phyloP scores from a whole-genome alignment of 2,888 invertebrate species.

The Phaedon cochleariae region DNA sequence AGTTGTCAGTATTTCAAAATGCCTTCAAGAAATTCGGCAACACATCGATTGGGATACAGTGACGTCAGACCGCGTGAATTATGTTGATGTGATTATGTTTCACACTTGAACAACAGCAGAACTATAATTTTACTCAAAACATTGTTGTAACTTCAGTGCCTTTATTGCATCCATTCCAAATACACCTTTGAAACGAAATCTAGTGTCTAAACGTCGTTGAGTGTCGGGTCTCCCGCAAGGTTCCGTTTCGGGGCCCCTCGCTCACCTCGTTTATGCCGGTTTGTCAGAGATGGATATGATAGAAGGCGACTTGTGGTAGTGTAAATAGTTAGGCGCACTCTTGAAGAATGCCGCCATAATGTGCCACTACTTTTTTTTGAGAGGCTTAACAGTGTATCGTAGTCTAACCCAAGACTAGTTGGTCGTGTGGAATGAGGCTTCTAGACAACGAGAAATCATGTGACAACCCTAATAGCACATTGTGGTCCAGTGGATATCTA shows the following conservation, averaged over 20 bases:
- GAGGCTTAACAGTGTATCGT: constrained; percentile 53
- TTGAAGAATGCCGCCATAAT: constrained; percentile 47
- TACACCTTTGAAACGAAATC: not conserved
- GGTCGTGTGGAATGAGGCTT: constrained; percentile 61
- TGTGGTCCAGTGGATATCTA: constrained; percentile 32
- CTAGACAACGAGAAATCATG: constrained; percentile 57
- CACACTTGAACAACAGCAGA: no score
- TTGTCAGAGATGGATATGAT: constrained; percentile 51
- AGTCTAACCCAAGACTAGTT: constrained; percentile 56
- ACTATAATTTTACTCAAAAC: no score
- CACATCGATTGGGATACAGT: no score
- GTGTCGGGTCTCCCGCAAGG: not conserved
- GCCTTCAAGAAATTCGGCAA: no score
- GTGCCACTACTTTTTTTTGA: constrained; percentile 39
- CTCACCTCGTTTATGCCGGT: not conserved
- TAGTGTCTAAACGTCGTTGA: no score
- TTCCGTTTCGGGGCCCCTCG: not conserved
- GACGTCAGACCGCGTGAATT: no score
- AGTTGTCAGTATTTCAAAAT: no score
- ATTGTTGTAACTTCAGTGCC: no score
- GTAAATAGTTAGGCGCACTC: constrained; percentile 56
- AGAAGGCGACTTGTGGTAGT: constrained; percentile 53
- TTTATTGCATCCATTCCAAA: not conserved
- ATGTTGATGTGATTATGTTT: no score
- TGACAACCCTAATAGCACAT: constrained; percentile 33